Base-by-base conservation (phyloP, 2,797 vertebrate species). In the Tapirus indicus region DNA sequence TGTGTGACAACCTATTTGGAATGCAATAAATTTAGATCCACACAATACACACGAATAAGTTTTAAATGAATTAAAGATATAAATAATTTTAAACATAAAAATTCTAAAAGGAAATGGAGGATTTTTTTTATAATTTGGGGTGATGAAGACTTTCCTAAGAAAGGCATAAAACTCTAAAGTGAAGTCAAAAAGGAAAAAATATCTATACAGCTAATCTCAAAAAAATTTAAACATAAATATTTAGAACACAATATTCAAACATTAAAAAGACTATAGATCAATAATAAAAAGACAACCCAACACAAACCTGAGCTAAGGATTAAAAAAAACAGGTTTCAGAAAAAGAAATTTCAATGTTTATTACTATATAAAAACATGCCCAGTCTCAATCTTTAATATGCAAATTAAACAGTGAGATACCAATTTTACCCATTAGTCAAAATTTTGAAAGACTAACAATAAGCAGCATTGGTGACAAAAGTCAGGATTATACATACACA, bases 291-390 rank as follows among this genome's bases (percentile, higher is more conserved):
- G 60, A 44, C 20, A 83, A 23, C 29, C 29, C 27, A 85, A 86
- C 1, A 71, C 21, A 71, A 90, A 75, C 32, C 41, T 32, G 18
- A 66, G 8, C 32, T 68, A 82, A 54, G 7, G 21, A 6, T 60
- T 71, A 52, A n/a, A 58, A 90, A 78, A 77, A 35, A 18, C 3
- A 77, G 16, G 25, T 68, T 75, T 83, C 69, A 68, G 69, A 47
- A 68, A 75, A 77, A 47, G 49, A 84, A 94, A 84, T 17, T 47
- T 41, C n/a, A 94, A 83, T 90, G 49, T 60, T 90, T 84, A 89
- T 90, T 84, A 89, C 47, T 25, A 58, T 68, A 49, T 75, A 47
- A 83, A 89, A 72, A 86, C 32, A 95, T 32, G 23, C 25, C 66
- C 2, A 25, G 29, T 35, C 44, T 91, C 27, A 60, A 64, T 72